Conservation (phyloP, 2,797 vertebrate species). For the Squalus acanthias region DNA sequence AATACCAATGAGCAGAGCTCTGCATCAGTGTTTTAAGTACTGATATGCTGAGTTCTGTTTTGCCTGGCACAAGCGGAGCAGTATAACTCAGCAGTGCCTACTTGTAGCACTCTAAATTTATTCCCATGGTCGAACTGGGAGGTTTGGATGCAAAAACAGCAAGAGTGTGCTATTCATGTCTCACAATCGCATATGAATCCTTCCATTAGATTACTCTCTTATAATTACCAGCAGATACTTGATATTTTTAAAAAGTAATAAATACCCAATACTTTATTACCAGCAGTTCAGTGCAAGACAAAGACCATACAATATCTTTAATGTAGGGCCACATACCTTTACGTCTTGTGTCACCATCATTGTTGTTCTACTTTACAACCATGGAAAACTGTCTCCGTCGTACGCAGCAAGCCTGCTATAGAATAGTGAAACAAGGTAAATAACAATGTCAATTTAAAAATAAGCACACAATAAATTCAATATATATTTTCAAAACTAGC, state of each 20-base stretch:
- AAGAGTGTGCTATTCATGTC: not conserved
- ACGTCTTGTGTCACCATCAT: not conserved
- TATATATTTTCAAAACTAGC: not conserved
- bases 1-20: too few relatives aligned
- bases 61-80: too few relatives aligned
- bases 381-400: not conserved
- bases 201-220: not conserved
- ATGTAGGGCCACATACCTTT: not conserved
- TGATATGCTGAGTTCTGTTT: not conserved
- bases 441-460: not conserved
- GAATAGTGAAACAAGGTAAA: not conserved
- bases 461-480: not conserved
- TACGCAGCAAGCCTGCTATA: not conserved
- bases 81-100: too few relatives aligned
- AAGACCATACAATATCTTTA: not conserved
- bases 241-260: not conserved
- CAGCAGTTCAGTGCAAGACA: not conserved
- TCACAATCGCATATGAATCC: not conserved
- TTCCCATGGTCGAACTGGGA: not conserved
- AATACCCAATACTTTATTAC: not conserved
- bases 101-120: not conserved
- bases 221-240: not conserved
- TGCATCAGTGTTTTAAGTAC: not conserved
- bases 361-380: not conserved
- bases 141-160: not conserved